phyloP scores from a whole-genome alignment of 2,797 vertebrate species.

The Peromyscus eremicus region DNA sequence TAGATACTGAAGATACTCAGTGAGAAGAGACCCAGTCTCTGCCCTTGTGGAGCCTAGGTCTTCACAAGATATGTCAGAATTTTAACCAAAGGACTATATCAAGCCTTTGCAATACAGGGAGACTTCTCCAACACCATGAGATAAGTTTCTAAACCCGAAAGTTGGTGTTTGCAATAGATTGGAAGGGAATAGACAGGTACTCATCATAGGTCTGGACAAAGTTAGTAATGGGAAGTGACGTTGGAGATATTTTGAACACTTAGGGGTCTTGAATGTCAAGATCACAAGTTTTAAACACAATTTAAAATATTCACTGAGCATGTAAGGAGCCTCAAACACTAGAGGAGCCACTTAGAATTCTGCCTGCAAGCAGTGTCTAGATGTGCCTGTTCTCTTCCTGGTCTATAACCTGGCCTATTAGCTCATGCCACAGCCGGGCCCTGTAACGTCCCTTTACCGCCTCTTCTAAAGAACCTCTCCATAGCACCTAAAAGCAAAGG shows the following conservation, averaged over 20 bases:
- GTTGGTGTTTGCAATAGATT: neutral
- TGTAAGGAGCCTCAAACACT: too few relatives aligned
- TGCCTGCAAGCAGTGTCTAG: neutral
- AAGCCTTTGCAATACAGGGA: neutral
- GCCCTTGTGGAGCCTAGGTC: neutral
- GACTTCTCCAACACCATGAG: neutral
- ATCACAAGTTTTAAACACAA: neutral
- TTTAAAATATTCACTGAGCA: neutral
- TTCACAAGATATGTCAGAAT: neutral
- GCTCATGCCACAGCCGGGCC: neutral
- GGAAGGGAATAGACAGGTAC: neutral
- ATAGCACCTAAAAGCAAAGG: neutral
- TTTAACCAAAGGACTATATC: neutral
- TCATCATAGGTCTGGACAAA: neutral
- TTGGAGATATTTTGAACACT: neutral
- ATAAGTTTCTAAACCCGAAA: too few relatives aligned
- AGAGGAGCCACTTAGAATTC: neutral
- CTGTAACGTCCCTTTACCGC: too few relatives aligned
- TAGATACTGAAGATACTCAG: neutral
- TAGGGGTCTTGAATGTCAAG: neutral
- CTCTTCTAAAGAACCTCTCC: neutral
- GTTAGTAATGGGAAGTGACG: neutral
- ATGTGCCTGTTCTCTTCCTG: neutral
- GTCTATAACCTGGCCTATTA: too few relatives aligned
- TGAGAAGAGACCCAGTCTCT: neutral